These are phyloP conservation scores for Aphodius granarius DNA, from an alignment of 2,888 invertebrate genomes.

Conservation along the genomic window DNA sequence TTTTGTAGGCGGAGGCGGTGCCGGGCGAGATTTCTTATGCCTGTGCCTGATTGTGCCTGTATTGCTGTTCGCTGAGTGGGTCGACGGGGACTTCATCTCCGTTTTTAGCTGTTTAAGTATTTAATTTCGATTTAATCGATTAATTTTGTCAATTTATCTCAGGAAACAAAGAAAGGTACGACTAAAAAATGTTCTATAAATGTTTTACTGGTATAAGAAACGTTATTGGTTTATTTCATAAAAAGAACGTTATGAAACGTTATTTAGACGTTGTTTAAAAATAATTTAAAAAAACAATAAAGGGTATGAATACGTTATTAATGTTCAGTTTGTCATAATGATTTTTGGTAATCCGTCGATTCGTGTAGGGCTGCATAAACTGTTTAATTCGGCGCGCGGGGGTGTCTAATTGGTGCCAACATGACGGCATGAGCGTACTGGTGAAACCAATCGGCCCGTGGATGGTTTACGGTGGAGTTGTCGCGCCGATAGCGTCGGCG, in stretches of 20 bases:
- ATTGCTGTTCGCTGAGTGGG: conserved; percentile 51
- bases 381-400: not conserved
- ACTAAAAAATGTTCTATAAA: no score
- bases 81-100: conserved; percentile 60
- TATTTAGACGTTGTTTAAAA: no score
- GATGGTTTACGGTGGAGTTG: conserved; percentile 30
- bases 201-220: no score
- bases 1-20: conserved; percentile 66
- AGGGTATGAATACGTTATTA: not conserved
- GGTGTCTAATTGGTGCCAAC: conserved; percentile 6
- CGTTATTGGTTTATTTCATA: no score
- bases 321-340: not conserved
- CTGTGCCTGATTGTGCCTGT: conserved; percentile 62
- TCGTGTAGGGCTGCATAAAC: not conserved
- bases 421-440: conserved; percentile 6
- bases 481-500: conserved; percentile 26
- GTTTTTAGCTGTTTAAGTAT: conserved; percentile 59
- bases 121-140: no score
- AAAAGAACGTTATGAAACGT: no score
- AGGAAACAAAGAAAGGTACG: no score
- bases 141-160: no score
- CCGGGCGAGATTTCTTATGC: conserved; percentile 66
- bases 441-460: conserved; percentile 11
- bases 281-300: not conserved
- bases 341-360: not conserved